These are phyloP conservation scores for Amblyraja radiata DNA, from an alignment of 2,797 vertebrate species.

Conservation along the genomic window DNA sequence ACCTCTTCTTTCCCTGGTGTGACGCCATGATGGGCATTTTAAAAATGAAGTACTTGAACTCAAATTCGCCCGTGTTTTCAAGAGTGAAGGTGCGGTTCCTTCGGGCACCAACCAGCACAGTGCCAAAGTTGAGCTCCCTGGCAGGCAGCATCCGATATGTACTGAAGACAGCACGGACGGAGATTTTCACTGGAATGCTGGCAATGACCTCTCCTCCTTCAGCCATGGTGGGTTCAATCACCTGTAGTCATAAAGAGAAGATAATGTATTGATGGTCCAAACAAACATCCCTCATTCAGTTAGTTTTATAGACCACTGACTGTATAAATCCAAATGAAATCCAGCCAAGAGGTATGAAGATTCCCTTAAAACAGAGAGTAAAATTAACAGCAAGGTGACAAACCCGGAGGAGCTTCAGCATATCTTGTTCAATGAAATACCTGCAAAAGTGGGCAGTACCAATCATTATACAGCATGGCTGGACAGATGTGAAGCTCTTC, in stretches of 20 bases:
- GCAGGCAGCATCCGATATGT: constrained; percentile 71
- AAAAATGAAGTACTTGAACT: constrained; percentile 61
- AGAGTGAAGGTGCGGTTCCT: constrained; percentile 62
- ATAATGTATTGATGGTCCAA: background rate
- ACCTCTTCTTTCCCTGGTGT: constrained; percentile 44
- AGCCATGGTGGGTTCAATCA: constrained; percentile 66
- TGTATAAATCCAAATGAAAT: background rate
- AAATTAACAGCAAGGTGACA: background rate
- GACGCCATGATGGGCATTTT: constrained; percentile 46
- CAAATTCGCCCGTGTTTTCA: constrained; percentile 70
- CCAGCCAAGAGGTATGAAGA: background rate
- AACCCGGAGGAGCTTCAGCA: background rate
- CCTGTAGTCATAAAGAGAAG: constrained; percentile 51
- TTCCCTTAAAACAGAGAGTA: background rate
- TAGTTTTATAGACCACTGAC: background rate
- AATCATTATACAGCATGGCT: background rate
- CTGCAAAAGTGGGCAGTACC: no score
- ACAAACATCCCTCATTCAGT: background rate
- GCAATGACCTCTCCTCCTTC: constrained; percentile 60
- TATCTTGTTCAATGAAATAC: no score
- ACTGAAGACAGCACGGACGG: constrained; percentile 62
- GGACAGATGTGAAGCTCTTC: background rate
- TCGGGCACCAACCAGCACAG: constrained; percentile 58
- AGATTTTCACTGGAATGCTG: constrained; percentile 64
- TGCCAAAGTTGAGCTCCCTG: constrained; percentile 68